Conservation (phyloP, 1,140 invertebrate species). For the Cataglyphis hispanica region DNA sequence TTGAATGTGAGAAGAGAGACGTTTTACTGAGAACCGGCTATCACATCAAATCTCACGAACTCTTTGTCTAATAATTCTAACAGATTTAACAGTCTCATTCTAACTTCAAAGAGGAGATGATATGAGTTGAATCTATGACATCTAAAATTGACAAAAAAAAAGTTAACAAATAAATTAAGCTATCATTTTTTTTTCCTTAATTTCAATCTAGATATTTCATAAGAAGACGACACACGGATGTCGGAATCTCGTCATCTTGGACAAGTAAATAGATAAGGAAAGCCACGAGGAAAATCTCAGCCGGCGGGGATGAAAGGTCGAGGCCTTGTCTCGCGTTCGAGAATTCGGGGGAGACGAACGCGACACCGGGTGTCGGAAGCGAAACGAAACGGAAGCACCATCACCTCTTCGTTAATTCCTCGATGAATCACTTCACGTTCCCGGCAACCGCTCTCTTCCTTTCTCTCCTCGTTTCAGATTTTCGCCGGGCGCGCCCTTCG, state of each 20-base stretch:
- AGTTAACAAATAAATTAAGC: not conserved
- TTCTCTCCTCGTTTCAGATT: not conserved
- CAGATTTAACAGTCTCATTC: not conserved
- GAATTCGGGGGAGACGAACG: not conserved
- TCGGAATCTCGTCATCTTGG: not conserved
- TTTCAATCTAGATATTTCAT: not conserved
- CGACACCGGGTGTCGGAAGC: not conserved
- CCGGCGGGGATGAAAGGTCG: conserved; percentile 6
- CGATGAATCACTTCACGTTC: conserved; percentile 4
- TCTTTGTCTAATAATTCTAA: conserved; percentile 1
- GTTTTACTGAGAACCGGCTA: not conserved
- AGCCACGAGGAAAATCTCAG: conserved; percentile 21
- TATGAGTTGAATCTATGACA: not conserved
- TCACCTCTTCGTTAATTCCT: conserved; percentile 25
- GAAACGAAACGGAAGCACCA: conserved; percentile 18
- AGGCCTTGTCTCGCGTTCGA: conserved; percentile 7
- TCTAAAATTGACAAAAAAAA: not conserved
- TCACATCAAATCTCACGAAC: conserved; percentile 11
- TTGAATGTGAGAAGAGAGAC: conserved; percentile 12
- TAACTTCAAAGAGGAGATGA: not conserved
- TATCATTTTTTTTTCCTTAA: not conserved
- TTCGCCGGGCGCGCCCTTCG: conserved; percentile 35
- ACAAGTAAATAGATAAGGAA: not conserved
- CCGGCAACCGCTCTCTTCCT: not conserved
- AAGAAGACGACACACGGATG: not conserved